phyloP scores from a whole-genome alignment of 2,113 vertebrate species.

The Eptesicus fuscus region DNA sequence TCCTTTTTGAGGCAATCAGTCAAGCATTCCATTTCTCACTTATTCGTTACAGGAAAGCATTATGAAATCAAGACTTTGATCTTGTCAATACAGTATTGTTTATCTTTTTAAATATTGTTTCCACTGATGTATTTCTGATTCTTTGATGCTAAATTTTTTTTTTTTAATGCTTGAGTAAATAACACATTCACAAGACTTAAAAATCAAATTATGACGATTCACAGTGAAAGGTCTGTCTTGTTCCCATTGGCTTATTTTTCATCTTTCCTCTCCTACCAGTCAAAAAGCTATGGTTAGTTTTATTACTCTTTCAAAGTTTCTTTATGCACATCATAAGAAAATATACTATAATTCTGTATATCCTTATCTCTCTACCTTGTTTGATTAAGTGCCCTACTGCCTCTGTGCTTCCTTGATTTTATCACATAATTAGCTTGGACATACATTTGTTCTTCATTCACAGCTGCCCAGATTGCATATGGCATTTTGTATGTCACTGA shows the following conservation, averaged over 20 bases:
- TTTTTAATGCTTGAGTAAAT: not conserved
- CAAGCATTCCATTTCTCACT: not conserved
- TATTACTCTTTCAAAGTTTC: not conserved
- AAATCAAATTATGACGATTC: not conserved
- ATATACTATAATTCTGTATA: not conserved
- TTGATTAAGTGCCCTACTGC: not conserved
- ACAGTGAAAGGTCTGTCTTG: not conserved
- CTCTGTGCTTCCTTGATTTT: not conserved
- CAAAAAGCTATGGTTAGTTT: not conserved
- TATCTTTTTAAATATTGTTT: conserved; percentile 1
- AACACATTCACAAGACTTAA: not conserved
- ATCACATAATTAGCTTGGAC: not conserved
- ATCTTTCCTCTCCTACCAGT: not conserved
- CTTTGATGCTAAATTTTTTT: not conserved
- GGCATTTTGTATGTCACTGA: not conserved
- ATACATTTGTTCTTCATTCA: not conserved
- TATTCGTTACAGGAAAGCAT: not conserved
- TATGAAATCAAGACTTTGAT: not conserved
- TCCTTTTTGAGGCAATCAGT: not conserved
- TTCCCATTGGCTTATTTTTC: not conserved
- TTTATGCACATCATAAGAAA: not conserved
- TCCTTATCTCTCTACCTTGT: not conserved
- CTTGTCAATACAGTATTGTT: not conserved
- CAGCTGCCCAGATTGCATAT: not conserved
- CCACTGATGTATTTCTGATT: not conserved